Base-by-base conservation (phyloP, 2,797 vertebrate genomes). In the Leptodactylus fallax region DNA sequence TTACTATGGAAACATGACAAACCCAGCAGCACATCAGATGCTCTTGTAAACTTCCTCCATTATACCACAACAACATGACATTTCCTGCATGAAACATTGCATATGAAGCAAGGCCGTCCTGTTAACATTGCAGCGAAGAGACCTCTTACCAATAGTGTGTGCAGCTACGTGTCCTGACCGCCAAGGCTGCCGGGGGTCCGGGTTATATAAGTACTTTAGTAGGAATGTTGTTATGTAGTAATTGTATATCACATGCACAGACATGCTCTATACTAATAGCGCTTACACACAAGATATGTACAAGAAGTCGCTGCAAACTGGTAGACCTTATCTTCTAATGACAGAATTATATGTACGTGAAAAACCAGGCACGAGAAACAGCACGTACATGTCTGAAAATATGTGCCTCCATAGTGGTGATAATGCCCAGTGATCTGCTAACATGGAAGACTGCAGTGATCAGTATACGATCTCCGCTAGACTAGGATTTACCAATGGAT, bases 171-270 rank as follows among this genome's bases (percentile, higher is more conserved):
- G 7, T 36, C 25, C 23, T 47, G 25, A 56, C 0, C 11, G 5
- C n/a, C 14, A 19, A 7, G 8, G 13, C 16, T 14, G 53, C 27
- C 12, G 56, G 58, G 23, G 55, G 78, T 58, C 55, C 1, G 25
- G 56, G 79, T n/a, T 80, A n/a, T 63, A 17, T 1, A 49, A 53
- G 13, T 14, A 53, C 13, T 53, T 17, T 51, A 25, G 12, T 19
- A 61, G 58, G 79, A 81, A 82, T 67, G 80, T 21, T 0, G 25
- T 8, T 16, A 25, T n/a, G 21, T 56, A 17, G 55, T 45, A 81
- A 86, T 86, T 60, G 77, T 86, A 79, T 7, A 27, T 27, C 47
- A 23, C 86, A 77, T 65, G 86, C 60, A 77, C 55, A 25, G 80
- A 60, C 86, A 78, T 47, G 80, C 53, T 67, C 25, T 11, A 12